A percentile compares a stretch with the other conserved stretches of the same genome.
Conservation (phyloP, 2,888 invertebrate genomes). For the Sinohyriopsis cumingii region DNA sequence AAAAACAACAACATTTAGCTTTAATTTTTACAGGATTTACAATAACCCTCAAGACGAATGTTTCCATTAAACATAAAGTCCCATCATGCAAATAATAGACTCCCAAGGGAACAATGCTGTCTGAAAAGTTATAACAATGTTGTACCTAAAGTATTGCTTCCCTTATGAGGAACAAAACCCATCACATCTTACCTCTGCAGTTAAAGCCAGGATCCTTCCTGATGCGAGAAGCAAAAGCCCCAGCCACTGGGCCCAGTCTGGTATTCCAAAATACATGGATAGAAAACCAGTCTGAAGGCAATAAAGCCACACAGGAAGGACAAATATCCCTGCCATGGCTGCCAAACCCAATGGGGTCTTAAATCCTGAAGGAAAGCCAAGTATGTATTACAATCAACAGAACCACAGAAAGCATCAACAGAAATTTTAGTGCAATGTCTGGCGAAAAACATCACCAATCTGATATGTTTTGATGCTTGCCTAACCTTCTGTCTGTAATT, state of each 20-base stretch:
- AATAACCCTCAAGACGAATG: too few relatives aligned
- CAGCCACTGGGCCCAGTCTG: constrained; percentile 24
- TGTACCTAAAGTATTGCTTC: too few relatives aligned
- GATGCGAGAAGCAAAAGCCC: constrained; percentile 29
- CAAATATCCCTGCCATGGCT: constrained; percentile 58
- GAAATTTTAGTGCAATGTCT: not conserved
- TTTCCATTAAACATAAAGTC: too few relatives aligned
- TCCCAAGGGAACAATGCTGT: too few relatives aligned
- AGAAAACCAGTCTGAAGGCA: constrained; percentile 35
- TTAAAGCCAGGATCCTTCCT: constrained; percentile 47
- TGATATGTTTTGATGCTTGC: too few relatives aligned
- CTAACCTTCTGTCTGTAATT: too few relatives aligned
- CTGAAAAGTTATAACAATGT: too few relatives aligned
- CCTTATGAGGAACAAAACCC: not conserved
- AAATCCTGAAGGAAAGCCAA: constrained; percentile 50
- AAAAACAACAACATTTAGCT: too few relatives aligned
- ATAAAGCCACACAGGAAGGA: constrained; percentile 64
- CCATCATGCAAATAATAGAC: too few relatives aligned
- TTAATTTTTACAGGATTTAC: too few relatives aligned
- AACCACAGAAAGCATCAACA: not conserved
- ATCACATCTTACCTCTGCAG: constrained; percentile 47
- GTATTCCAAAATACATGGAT: constrained; percentile 15
- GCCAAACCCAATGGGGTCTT: constrained; percentile 54
- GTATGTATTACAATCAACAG: too few relatives aligned
- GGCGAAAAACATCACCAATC: not conserved